Evolutionary conservation across 2,888 invertebrate genomes (phyloP).

Genomic region (Drosophila kanekoi): DNA sequence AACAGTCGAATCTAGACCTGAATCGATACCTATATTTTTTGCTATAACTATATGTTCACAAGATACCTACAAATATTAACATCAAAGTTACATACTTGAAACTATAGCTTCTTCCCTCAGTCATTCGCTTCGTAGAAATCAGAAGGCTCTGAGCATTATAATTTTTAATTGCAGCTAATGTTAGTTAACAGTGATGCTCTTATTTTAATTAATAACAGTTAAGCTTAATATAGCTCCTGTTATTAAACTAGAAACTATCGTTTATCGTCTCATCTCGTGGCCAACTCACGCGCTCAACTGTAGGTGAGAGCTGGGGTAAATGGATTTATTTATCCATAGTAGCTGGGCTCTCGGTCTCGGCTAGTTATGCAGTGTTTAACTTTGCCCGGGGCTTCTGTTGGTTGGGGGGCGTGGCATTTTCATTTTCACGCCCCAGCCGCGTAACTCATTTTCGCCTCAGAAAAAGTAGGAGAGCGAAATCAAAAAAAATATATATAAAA

Average conservation of each 20-base stretch:
- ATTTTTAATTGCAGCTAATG: too few species aligned
- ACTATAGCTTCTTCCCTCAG: too few species aligned
- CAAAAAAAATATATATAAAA: conserved; percentile 35
- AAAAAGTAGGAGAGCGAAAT: conserved; percentile 35
- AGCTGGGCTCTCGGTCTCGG: conserved; percentile 48
- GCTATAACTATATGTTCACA: too few species aligned
- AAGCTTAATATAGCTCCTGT: too few species aligned
- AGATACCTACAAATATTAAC: too few species aligned
- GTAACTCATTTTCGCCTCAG: conserved; percentile 73
- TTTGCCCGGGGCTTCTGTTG: conserved; percentile 59
- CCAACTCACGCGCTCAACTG: conserved; percentile 35
- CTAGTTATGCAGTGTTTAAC: conserved; percentile 80
- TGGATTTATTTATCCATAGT: conserved; percentile 24
- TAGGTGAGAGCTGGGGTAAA: conserved; percentile 11
- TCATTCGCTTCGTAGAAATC: too few species aligned
- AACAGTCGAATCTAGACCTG: too few species aligned
- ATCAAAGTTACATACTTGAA: too few species aligned
- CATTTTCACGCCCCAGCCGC: conserved; percentile 75
- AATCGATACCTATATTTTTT: too few species aligned
- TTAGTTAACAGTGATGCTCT: too few species aligned
- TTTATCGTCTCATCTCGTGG: neutral
- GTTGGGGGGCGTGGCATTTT: conserved; percentile 62
- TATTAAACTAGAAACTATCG: conserved; percentile 6
- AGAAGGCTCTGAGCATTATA: too few species aligned
- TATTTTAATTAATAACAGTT: too few species aligned